phyloP scores from a whole-genome alignment of 2,797 vertebrate genomes.

The Propithecus perrieri region DNA sequence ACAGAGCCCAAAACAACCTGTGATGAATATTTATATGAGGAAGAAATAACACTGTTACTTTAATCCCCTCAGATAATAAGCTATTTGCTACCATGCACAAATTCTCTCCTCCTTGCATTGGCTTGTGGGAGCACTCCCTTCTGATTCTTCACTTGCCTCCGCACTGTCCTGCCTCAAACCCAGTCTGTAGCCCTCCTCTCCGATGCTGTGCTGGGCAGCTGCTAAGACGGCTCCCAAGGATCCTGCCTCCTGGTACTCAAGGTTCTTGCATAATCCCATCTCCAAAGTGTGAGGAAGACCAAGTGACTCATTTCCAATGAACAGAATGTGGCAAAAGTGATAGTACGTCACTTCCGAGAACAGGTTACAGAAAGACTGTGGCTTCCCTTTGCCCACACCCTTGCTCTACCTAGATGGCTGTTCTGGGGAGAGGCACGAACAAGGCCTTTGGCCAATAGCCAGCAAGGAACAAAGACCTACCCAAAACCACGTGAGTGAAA shows the following conservation, averaged over 20 bases:
- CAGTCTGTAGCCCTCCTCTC: not conserved
- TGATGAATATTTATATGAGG: not conserved
- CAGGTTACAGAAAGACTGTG: not conserved
- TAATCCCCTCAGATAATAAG: not conserved
- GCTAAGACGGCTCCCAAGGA: not conserved
- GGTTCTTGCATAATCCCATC: not conserved
- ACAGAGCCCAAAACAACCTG: not conserved
- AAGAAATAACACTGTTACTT: not conserved
- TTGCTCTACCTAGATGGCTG: not conserved
- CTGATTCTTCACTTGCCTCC: not conserved
- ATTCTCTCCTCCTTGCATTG: not conserved
- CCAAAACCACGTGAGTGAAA: not conserved
- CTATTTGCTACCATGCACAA: not conserved
- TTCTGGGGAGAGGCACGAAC: not conserved
- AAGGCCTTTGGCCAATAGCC: not conserved
- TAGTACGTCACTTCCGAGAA: not conserved
- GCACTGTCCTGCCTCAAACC: not conserved
- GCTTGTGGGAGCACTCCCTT: not conserved
- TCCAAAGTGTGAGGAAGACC: not conserved
- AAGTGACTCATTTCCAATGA: not conserved
- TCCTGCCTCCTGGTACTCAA: not conserved
- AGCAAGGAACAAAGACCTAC: not conserved
- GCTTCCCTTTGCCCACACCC: not conserved
- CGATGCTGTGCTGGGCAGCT: not conserved
- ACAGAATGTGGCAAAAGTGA: not conserved